Base-by-base conservation (phyloP, 2,888 invertebrate species). In the Ormyrus labotus region DNA sequence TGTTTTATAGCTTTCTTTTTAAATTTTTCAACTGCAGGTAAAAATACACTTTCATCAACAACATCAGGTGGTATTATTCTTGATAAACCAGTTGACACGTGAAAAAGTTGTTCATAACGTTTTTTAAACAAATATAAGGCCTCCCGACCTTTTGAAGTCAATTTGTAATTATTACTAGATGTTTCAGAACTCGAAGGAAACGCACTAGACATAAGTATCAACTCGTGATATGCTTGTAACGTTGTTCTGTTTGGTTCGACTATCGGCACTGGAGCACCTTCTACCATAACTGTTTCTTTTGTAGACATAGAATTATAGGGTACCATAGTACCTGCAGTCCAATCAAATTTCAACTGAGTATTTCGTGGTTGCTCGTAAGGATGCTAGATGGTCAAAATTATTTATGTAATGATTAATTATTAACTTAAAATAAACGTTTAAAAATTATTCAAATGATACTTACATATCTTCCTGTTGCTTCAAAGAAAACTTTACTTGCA, bases 81-180 rank as follows among this genome's bases (percentile, higher is more conserved):
- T 6, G 89, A 86, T 81, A 90, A 85, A 60, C 86, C 86, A 81
- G 88, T 84, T 0, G 90, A 89, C 82, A 87, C 87, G 68, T 87
- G 87, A 71, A 90, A 90, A 58, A 90, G 84, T 63, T 86, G 85
- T 45, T 86, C 51, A 11, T 89, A 84, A 13, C 90, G 86, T 51
- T 70, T 84, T 81, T 84, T 86, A 6, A 90, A 83, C 64, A 84
- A 55, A 53, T 82, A 55, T 19, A 87, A 81, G 34, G 87, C 85
- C 8, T 73, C 64, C n/a, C 82, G 83, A 8, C 85, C 85, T 68
- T 60, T 80, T 0, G 69, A 13, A 71, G 73, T 68, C 7, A 83
- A 53, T 69, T 64, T 68, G 13, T 51, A 11, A 71, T 78, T 45
- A 10, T n/a, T 5, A 67, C 71, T 11, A 10, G 34, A 50, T 50